Evolutionary conservation across 2,888 invertebrate genomes (phyloP).

Genomic region (Salticus scenicus): DNA sequence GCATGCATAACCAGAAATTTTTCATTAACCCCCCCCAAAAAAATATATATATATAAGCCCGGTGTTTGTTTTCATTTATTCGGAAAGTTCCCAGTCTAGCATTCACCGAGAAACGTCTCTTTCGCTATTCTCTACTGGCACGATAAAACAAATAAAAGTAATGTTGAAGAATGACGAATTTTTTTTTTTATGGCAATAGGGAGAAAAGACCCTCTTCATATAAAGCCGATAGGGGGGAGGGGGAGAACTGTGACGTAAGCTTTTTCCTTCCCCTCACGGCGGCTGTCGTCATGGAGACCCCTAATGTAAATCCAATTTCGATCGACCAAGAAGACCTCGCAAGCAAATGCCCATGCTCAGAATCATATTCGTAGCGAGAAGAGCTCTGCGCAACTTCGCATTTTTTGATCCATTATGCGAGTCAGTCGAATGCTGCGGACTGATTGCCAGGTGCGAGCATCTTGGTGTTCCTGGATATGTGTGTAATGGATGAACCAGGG

Average conservation of each 20-base stretch:
- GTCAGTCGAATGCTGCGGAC: slow-evolving; percentile 9
- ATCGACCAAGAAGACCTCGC: slow-evolving; percentile 46
- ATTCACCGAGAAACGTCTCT: neutral
- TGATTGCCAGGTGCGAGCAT: slow-evolving; percentile 15
- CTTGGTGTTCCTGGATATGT: neutral
- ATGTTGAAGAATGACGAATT: slow-evolving; percentile 31
- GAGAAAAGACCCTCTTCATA: slow-evolving; percentile 1
- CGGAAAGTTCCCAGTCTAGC: neutral
- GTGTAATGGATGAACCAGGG: slow-evolving; percentile 16
- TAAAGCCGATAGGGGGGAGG: slow-evolving; percentile 18
- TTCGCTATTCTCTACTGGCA: neutral
- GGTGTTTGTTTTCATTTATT: neutral
- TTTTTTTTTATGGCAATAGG: slow-evolving; percentile 6
- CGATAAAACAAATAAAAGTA: slow-evolving; percentile 22
- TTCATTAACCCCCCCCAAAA: no score
- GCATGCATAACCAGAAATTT: no score
- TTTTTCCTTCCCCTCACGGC: slow-evolving; percentile 16
- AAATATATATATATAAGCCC: no score
- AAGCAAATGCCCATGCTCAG: slow-evolving; percentile 55
- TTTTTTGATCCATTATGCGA: slow-evolving; percentile 19
- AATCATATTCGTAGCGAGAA: slow-evolving; percentile 21
- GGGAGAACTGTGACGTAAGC: slow-evolving; percentile 35
- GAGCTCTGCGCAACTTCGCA: slow-evolving; percentile 37
- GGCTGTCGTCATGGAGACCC: slow-evolving; percentile 48
- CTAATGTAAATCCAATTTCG: slow-evolving; percentile 46